Percentiles rank a stretch among this genome's conserved stretches.
Evolutionary conservation across 2,888 invertebrate genomes (phyloP).

Genomic region (Aquatica leii): DNA sequence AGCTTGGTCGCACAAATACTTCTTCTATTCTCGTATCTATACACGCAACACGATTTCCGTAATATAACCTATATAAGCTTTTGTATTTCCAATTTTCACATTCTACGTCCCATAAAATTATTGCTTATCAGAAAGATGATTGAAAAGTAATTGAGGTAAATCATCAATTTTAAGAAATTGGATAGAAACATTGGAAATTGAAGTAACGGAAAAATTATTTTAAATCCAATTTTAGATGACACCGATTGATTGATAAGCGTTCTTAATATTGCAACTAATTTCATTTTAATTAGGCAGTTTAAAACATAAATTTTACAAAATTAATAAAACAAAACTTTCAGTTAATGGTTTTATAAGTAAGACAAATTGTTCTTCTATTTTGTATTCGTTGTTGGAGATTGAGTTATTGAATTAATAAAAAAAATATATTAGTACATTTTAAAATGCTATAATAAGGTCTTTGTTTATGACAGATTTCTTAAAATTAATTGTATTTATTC

Average conservation of each 20-base stretch:
- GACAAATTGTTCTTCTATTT: too few species aligned
- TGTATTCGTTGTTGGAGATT: too few species aligned
- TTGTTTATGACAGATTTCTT: too few species aligned
- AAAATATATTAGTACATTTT: too few species aligned
- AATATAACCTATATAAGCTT: constrained; percentile 30
- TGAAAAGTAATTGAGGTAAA: constrained; percentile 27
- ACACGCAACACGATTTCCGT: constrained; percentile 27
- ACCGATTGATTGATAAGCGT: neutral
- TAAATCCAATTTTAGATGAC: neutral
- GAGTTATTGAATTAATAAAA: too few species aligned
- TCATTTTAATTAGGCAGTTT: too few species aligned
- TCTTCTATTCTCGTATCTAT: constrained; percentile 33
- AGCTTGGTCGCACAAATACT: constrained; percentile 35
- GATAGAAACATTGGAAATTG: neutral
- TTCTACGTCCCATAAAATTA: constrained; percentile 32
- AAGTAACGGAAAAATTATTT: constrained; percentile 1
- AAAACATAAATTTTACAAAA: too few species aligned
- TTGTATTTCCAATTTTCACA: constrained; percentile 27
- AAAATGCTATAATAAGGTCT: too few species aligned
- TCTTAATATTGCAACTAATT: constrained; percentile 1
- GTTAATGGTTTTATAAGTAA: too few species aligned
- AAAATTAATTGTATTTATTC: too few species aligned
- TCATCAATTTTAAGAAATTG: constrained; percentile 11
- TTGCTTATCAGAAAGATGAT: constrained; percentile 28
- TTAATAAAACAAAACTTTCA: too few species aligned